Evolutionary conservation across 2,113 vertebrate species (phyloP), one percentile per base, ranked within the genome.

Genomic region (Dicentrarchus labrax): DNA sequence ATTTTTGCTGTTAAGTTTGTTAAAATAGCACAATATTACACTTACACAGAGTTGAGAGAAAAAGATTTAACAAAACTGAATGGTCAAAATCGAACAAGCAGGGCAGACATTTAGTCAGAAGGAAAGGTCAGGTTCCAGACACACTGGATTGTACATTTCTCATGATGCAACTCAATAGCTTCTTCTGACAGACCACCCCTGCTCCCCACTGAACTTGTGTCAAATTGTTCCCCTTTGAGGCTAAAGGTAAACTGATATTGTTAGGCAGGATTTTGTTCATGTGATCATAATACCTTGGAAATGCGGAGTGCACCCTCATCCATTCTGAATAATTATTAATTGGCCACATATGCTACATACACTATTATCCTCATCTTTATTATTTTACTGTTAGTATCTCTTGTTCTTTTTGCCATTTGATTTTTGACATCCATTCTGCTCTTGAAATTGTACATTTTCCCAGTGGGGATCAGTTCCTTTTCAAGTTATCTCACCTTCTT

Each of bases 401-500:
- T 6, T 48, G 30, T 21, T 50, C 0, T 10, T 21, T 15, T 38
- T 50, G 39, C 5, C 4, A 8, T 48, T 54, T n/a, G 6, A 11
- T 30, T 41, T 61, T 13, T 50, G 21, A 67, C 11, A 8, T 64
- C 48, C 17, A 43, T 7, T 51, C 68, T 59, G 59, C 30, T 75
- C 60, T 50, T 6, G 24, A n/a, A 60, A 17, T 3, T 41, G 68
- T 22, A 72, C 30, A 1, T 4, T 47, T 68, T 45, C 62, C 74
- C 45, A 21, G 59, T 3, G 17, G 41, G 83, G 7, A 47, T 11
- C 60, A 0, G 38, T 10, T 66, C 22, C 47, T 53, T 72, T 72
- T 75, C 43, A 59, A 10, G 53, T 80, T 60, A 4, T 41, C 21
- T 74, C 82, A 70, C 38, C 60, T 65, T 62, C 51, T 41, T 70